Evolutionary conservation across 92 coral and sea anemone species (phyloP).

Genomic region (Nematostella vectensis): DNA sequence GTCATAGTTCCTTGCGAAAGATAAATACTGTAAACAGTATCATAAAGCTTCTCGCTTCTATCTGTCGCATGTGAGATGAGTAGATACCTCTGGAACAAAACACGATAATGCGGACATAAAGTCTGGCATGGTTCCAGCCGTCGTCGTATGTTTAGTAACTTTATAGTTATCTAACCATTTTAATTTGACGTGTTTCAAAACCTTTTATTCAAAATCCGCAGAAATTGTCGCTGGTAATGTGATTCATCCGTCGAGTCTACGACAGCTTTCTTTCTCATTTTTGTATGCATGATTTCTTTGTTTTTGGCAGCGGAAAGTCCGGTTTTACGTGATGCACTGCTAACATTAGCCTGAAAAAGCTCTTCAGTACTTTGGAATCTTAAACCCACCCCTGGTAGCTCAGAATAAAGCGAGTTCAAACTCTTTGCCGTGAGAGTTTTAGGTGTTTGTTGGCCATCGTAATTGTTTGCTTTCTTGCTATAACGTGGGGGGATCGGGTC

Average conservation of each 20-base stretch:
- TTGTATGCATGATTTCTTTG: constrained; percentile 41
- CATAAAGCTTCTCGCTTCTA: too few relatives aligned
- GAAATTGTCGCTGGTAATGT: constrained; percentile 73
- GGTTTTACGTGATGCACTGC: background rate
- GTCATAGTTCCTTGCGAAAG: too few relatives aligned
- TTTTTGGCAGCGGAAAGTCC: constrained; percentile 26
- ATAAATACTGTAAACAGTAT: too few relatives aligned
- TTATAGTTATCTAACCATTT: too few relatives aligned
- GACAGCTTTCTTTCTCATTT: constrained; percentile 64
- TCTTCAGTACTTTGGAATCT: background rate
- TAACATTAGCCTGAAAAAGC: background rate
- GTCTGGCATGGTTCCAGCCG: too few relatives aligned
- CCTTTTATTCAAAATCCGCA: constrained; percentile 69
- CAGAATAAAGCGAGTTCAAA: background rate
- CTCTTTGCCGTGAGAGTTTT: background rate
- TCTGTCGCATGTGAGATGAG: too few relatives aligned
- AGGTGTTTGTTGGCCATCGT: too few relatives aligned
- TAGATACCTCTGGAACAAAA: background rate
- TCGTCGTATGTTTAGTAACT: too few relatives aligned
- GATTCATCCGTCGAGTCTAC: constrained; percentile 69
- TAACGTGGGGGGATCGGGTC: background rate
- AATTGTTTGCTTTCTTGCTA: background rate
- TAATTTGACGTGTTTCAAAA: too few relatives aligned
- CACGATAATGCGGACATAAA: background rate
- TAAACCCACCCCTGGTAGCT: background rate